These are phyloP conservation scores for Lucilia sericata DNA, from an alignment of 1,140 invertebrate genomes.

Conservation along the genomic window DNA sequence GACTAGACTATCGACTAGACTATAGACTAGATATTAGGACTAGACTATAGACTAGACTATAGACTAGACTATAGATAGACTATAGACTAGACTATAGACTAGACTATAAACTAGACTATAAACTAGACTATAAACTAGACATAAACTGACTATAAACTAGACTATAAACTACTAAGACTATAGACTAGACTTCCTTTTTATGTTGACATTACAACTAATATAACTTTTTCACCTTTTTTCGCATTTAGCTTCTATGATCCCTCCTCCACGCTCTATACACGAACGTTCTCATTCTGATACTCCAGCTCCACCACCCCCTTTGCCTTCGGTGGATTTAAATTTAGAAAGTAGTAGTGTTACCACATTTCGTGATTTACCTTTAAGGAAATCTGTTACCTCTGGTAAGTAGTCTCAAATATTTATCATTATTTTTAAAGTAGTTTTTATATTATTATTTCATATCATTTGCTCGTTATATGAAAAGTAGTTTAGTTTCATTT, in stretches of 20 bases:
- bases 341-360: slow-evolving; percentile 96
- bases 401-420: slow-evolving; percentile 71
- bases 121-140: too few species aligned
- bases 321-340: slow-evolving; percentile 89
- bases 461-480: background rate
- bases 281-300: slow-evolving; percentile 93
- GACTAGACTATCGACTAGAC: too few species aligned
- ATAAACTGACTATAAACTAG: too few species aligned
- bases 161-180: slow-evolving; percentile 17
- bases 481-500: background rate
- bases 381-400: slow-evolving; percentile 86
- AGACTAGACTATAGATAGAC: too few species aligned
- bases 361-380: slow-evolving; percentile 87
- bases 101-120: too few species aligned
- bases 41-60: too few species aligned
- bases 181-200: slow-evolving; percentile 2
- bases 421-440: background rate
- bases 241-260: slow-evolving; percentile 21
- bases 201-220: background rate
- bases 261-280: slow-evolving; percentile 73
- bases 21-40: too few species aligned
- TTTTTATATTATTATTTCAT: background rate
- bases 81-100: too few species aligned
- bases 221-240: background rate
- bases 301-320: slow-evolving; percentile 76